phyloP scores from a whole-genome alignment of 2,113 vertebrate species.

The human (Homo sapiens) region DNA sequence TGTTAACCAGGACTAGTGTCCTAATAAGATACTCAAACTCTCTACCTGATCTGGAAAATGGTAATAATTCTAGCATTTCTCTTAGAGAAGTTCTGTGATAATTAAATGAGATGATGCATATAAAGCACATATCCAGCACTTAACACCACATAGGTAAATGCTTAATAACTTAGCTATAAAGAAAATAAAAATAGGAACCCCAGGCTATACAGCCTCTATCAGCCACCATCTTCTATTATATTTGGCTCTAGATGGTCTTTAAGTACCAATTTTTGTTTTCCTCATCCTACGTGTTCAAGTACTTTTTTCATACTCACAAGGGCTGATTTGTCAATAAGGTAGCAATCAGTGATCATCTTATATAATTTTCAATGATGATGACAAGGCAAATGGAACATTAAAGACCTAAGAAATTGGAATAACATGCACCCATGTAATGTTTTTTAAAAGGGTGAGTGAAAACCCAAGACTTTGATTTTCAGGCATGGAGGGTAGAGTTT shows the following conservation, averaged over 20 bases:
- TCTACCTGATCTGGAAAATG: background rate
- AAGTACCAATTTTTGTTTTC: background rate
- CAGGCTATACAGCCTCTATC: background rate
- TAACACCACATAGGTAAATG: background rate
- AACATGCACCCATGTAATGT: background rate
- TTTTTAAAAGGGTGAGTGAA: background rate
- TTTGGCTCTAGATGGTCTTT: background rate
- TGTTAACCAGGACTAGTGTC: background rate
- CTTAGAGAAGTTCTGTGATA: background rate
- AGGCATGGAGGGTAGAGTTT: background rate
- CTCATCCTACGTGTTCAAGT: background rate
- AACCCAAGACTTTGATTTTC: background rate
- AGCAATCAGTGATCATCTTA: background rate
- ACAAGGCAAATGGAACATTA: background rate
- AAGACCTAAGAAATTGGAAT: background rate
- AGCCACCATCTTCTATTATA: no score
- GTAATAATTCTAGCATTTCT: background rate
- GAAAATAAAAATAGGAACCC: background rate
- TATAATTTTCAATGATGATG: background rate
- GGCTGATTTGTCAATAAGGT: background rate
- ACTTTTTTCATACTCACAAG: background rate
- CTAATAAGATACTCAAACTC: background rate
- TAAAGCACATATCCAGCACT: background rate
- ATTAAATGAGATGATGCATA: background rate
- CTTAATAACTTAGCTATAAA: background rate